Base-by-base conservation (phyloP, 2,797 vertebrate genomes). In the Anableps anableps region DNA sequence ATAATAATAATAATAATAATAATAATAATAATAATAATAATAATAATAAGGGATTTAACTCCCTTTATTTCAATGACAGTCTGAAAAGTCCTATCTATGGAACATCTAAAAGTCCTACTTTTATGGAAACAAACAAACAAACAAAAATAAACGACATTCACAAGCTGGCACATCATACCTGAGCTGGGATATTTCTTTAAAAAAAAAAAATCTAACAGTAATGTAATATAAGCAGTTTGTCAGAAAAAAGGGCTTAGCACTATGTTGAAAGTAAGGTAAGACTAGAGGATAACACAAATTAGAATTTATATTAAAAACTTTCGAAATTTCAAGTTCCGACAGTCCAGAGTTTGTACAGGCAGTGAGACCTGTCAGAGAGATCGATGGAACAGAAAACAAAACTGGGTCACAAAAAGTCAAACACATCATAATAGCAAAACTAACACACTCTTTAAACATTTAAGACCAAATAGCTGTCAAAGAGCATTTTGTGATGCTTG, bases 101-200 rank as follows among this genome's bases (percentile, higher is more conserved):
- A 71, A 71, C 26, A 71, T n/a, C 41, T 71, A 16, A 71, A 45
- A 71, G 58, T 89, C 74, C 84, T 83, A 93, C 82, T 84, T 85
- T 75, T 91, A 91, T 89, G 88, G 92, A 93, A 93, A 91, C 74
- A 90, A 86, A 76, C 72, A 93, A 85, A 77, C 72, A 84, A 85
- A 77, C 72, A 83, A 75, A 82, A 85, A 85, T 75, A 83, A 74
- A 81, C 84, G 21, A 94, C 91, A 99, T 99, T 99, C 98, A 99
- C 97, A 97, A 98, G 97, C 97, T 97, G 97, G 97, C 97, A 99
- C 97, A 97, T 97, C 97, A 97, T 99, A 99, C 98, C 98, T 99
- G 98, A 99, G 98, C 98, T 97, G 98, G 96, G 98, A 97, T 97
- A 96, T 96, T 82, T 13, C 48, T 74, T 51, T 72, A 85, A 79